Evolutionary conservation across 2,113 vertebrate genomes (phyloP).

Genomic region (Nanger granti): DNA sequence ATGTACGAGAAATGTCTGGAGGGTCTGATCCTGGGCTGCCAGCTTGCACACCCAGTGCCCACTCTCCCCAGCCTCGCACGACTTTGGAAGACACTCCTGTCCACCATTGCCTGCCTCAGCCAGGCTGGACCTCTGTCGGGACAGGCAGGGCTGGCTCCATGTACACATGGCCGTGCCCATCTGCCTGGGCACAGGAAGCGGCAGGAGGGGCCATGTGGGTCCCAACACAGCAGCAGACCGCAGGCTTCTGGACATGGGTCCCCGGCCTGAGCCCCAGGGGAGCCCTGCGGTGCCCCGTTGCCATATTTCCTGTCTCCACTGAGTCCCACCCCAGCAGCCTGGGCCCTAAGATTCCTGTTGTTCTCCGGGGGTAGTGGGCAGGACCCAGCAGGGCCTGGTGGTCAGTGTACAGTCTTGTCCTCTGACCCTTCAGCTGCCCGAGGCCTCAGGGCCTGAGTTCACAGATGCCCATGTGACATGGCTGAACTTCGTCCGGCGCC

Average conservation of each 20-base stretch:
- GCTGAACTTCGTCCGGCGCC: constrained; percentile 93
- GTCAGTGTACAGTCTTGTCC: background rate
- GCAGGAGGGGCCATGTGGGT: background rate
- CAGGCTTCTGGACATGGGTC: background rate
- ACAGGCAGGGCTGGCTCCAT: background rate
- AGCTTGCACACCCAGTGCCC: rapidly evolving
- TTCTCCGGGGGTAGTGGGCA: background rate
- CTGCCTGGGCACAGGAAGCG: background rate
- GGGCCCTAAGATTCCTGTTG: background rate
- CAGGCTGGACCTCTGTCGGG: background rate
- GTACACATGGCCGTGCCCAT: rapidly evolving
- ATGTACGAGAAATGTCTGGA: no score
- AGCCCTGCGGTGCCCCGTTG: rapidly evolving
- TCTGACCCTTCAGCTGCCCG: constrained; percentile 76
- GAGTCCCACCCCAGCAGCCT: background rate
- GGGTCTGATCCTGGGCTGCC: background rate
- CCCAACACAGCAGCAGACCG: background rate
- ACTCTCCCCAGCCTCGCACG: rapidly evolving
- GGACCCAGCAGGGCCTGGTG: background rate
- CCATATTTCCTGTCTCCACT: background rate
- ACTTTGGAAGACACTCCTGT: background rate
- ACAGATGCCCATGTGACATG: constrained; percentile 90
- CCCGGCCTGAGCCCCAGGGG: no score
- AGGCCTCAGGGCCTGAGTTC: constrained; percentile 78
- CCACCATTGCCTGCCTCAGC: background rate